Evolutionary conservation across 2,797 vertebrate species (phyloP), one percentile per base, ranked within the genome.

Genomic region (Linurgus olivaceus): DNA sequence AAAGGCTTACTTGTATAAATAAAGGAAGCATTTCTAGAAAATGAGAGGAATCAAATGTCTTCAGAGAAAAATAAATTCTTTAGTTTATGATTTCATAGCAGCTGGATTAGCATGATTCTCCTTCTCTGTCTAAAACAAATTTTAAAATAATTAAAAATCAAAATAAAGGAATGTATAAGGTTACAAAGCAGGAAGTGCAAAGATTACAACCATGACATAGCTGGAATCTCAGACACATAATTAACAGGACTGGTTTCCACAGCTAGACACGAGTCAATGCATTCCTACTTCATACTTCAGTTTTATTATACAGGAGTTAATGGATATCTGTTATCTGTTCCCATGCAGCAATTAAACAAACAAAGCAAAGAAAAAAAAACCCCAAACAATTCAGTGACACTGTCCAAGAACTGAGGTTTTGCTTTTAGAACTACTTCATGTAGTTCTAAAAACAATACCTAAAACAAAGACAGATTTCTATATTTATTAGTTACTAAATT

Each of bases 351-450:
- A 58, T 21, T 65, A 4, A 70, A 71, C 50, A 5, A 38, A 9
- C 6, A 3, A 25, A 48, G 28, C 12, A 9, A 8, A 13, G 38
- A 12, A 44, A 28, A n/a, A 78, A 71, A 47, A 50, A 55, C 4
- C 0, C 1, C 1, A 2, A 68, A 57, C 7, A 37, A 9, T 29
- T 82, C 35, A 72, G 7, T 54, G 26, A 45, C 19, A 35, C 38
- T 16, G 31, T 31, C 31, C 5, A 31, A 55, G 17, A 86, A 84
- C 12, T 37, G 8, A 76, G 24, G 44, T 47, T 19, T 1, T 82
- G 26, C 2, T 62, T 76, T 65, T 31, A 50, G 24, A 87, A 71
- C 11, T 50, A 42, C 11, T 61, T 70, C 5, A 17, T 37, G 21
- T 23, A 55, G 10, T 33, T 33, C n/a, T 55, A 55, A 55, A 55